Evolutionary conservation across 2,113 vertebrate genomes (phyloP).

Genomic region (Regulus satrapa): DNA sequence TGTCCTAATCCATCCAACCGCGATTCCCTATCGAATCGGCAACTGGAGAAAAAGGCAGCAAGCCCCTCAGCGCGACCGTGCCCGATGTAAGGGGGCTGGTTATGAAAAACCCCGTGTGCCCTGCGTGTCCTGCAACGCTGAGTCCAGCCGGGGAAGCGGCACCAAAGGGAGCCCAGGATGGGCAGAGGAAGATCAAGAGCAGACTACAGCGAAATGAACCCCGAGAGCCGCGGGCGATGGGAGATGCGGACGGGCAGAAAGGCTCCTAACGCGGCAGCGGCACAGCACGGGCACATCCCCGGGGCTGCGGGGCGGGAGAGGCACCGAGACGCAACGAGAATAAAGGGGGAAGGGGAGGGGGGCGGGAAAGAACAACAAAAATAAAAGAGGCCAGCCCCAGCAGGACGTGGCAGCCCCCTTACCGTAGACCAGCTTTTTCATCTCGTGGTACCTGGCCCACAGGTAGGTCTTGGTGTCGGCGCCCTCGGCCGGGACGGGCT

Average conservation of each 20-base stretch:
- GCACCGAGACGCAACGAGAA: neutral
- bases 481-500: slow-evolving; percentile 33
- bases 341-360: neutral
- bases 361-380: too few species aligned
- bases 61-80: too few species aligned
- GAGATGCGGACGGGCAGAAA: neutral
- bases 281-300: neutral
- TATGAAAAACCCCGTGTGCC: accelerated
- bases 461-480: slow-evolving; percentile 68
- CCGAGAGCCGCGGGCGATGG: too few species aligned
- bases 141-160: neutral
- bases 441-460: slow-evolving; percentile 79
- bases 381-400: neutral
- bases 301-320: neutral
- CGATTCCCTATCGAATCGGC: accelerated
- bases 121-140: neutral
- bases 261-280: neutral
- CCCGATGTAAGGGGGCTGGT: accelerated
- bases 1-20: neutral
- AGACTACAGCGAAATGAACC: neutral
- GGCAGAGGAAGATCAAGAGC: neutral
- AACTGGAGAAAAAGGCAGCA: neutral
- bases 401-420: slow-evolving; percentile 21
- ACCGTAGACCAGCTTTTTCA: slow-evolving; percentile 81
- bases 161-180: neutral